Base-by-base conservation (phyloP, 2,888 invertebrate species). In the Formica aserva region DNA sequence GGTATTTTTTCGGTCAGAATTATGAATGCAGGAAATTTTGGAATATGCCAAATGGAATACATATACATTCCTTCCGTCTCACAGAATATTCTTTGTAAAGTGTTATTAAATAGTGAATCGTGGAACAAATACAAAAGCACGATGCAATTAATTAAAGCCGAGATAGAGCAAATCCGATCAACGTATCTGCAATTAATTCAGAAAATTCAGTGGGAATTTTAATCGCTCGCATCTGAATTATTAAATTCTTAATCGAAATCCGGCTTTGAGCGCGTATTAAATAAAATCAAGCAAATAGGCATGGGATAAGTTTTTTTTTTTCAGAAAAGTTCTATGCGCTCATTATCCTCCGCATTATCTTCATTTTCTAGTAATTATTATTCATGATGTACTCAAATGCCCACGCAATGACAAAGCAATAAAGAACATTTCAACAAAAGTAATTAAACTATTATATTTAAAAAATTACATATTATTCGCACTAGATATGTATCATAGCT, bases 151-250 rank as follows among this genome's bases (percentile, higher is more conserved):
- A 77, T 41, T 41, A 52, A 57, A 57, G 29, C 13, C 29, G n/a
- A 29, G 9, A 41, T 29, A 57, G 67, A 67, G 57, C 38, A 22
- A 22, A 13, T 67, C n/a, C 29, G 41, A 26, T 76, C 52, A 52
- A 76, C 65, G 35, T 65, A 76, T 65, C 35, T 35, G 76, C 65
- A 38, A 76, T 65, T 76, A 76, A 35, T 38, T 38, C 29, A 74
- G 67, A 41, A 52, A 67, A 67, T 77, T 67, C 67, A 45, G 15
- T 29, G 67, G 11, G 3, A 57, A 41, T 67, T 67, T 55, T 77
- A 77, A 67, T 67, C 67, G n/a, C 35, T 35, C 52, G n/a, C 29
- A 41, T 41, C n/a, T 77, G 55, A 77, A 67, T 77, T 77, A 67
- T 77, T 67, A 77, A 57, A 9, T 52, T 8, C 29, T 67, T 77